A percentile compares a stretch with the other conserved stretches of the same genome.
Conservation (phyloP, 2,113 vertebrate species). For the Bufo gargarizans region DNA sequence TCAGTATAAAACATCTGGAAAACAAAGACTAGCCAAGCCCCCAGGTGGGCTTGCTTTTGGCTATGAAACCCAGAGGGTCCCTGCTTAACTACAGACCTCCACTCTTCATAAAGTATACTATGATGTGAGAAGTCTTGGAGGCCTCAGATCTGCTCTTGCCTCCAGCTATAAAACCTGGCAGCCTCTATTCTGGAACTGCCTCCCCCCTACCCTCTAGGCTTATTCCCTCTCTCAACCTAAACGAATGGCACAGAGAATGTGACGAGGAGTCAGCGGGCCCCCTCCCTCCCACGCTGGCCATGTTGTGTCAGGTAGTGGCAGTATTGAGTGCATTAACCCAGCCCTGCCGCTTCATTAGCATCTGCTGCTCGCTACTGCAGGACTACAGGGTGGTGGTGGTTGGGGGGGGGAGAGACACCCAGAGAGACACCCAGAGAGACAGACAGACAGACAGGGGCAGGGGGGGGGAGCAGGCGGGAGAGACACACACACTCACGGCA, state of each 20-base stretch:
- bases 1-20: too few species aligned
- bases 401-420: constrained; percentile 40
- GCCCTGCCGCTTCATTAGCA: constrained; percentile 65
- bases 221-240: neutral
- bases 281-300: constrained; percentile 66
- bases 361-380: constrained; percentile 58
- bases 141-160: neutral
- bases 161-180: neutral
- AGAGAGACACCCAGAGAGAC: neutral
- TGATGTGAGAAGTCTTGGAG: neutral
- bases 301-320: constrained; percentile 76
- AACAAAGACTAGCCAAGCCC: too few species aligned
- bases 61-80: neutral
- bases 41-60: neutral
- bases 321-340: constrained; percentile 73
- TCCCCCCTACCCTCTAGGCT: neutral
- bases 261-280: neutral
- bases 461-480: neutral
- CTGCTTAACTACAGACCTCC: neutral
- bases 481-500: constrained; percentile 20
- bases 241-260: neutral
- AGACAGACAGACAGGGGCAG: constrained; percentile 7
- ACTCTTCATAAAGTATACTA: neutral
- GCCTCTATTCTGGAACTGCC: neutral
- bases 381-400: constrained; percentile 41